Evolutionary conservation across 2,888 invertebrate species (phyloP), one percentile per base, ranked within the genome.

Genomic region (Dioctria rufipes): DNA sequence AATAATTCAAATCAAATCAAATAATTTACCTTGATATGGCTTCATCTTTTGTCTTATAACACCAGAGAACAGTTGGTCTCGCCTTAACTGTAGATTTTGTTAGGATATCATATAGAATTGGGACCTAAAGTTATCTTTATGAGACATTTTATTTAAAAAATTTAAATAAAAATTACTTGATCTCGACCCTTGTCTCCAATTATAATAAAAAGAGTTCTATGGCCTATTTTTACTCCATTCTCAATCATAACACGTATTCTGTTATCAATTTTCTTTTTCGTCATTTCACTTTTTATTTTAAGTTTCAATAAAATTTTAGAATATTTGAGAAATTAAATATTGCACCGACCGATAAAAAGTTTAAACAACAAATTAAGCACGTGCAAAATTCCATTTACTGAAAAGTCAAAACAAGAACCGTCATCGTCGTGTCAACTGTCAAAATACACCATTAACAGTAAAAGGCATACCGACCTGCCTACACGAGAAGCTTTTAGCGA

Each of bases 121-220:
- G 97, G 11, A 98, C 96, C 97, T 97, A 85, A 80, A 87, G 25
- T 25, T 25, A 25, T 25, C 25, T 25, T 25, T 2, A 25, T 25
- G 25, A 25, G 25, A 46, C 8, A 46, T 46, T 6, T 46, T 46
- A 46, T 46, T 46, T 46, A 5, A 39, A 25, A 25, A 63, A 61
- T 9, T 8, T 6, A 67, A 60, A 63, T 43, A 75, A 49, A 65
- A 61, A 9, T 51, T 90, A 96, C 98, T 91, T 99, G 98, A 90
- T 99, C 98, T 88, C 95, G 92, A 25, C 95, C 95, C 90, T 98
- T 98, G 87, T 99, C 98, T 3, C 99, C 99, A 54, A 99, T 96
- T 75, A 99, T 91, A 66, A 97, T 93, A 90, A 99, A 96, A 93
- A 99, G 93, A 3, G 97, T 96, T 80, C 99, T 92, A 87, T 99